These are phyloP conservation scores for Oscheius sp. DNA, from an alignment of 2,888 invertebrate genomes.

Conservation along the genomic window DNA sequence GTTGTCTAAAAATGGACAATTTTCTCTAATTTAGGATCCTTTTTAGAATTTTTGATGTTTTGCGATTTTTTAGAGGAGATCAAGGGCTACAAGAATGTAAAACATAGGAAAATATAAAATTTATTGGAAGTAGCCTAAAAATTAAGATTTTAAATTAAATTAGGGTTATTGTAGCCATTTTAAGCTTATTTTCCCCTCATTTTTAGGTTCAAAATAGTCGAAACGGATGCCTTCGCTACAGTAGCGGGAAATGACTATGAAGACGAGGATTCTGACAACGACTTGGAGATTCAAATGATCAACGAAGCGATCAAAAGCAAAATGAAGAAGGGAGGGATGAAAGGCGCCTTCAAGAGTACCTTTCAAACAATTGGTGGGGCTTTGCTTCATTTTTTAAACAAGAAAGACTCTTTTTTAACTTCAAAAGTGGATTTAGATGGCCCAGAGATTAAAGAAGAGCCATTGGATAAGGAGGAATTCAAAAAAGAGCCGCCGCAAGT, in stretches of 20 bases:
- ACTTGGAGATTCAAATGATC: conserved; percentile 45
- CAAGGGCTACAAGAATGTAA: too few relatives aligned
- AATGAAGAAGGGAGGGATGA: neutral
- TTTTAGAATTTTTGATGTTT: too few relatives aligned
- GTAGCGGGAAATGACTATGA: conserved; percentile 33
- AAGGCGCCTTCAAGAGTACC: conserved; percentile 11
- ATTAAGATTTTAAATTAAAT: too few relatives aligned
- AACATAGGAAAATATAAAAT: too few relatives aligned
- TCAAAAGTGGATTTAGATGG: too few relatives aligned
- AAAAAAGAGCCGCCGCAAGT: neutral
- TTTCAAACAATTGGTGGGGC: conserved; percentile 6
- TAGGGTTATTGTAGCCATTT: too few relatives aligned
- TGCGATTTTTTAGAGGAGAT: too few relatives aligned
- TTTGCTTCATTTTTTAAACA: neutral
- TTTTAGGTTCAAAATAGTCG: conserved; percentile 54
- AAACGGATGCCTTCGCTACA: conserved; percentile 56
- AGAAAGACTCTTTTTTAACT: neutral
- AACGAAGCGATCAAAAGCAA: conserved; percentile 40
- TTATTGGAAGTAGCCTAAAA: too few relatives aligned
- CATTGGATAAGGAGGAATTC: neutral
- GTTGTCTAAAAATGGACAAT: too few relatives aligned
- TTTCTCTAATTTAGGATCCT: too few relatives aligned
- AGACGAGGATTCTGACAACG: conserved; percentile 43
- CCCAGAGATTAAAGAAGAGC: neutral
- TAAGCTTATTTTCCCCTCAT: too few relatives aligned